A percentile compares a stretch with the other conserved stretches of the same genome.
These are phyloP conservation scores for Paramormyrops kingsleyae DNA, from an alignment of 2,113 vertebrate genomes.

Conservation along the genomic window DNA sequence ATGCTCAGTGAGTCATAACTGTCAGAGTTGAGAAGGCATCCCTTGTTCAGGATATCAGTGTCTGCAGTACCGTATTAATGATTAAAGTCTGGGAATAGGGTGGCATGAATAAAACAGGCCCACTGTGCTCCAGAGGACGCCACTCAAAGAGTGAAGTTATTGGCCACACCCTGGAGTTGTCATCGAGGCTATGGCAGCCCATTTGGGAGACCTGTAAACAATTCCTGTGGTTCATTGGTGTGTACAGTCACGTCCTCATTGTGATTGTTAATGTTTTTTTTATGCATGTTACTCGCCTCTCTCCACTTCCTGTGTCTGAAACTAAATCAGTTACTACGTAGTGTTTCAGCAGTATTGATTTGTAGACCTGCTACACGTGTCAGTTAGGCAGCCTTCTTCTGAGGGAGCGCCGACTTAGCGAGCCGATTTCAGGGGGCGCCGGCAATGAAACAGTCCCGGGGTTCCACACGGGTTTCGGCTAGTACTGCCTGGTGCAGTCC, in stretches of 20 bases:
- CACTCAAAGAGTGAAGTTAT: slow-evolving; percentile 9
- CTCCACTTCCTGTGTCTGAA: not conserved
- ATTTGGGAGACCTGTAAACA: not conserved
- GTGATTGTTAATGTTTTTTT: not conserved
- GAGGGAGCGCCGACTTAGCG: not conserved
- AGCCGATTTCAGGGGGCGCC: not conserved
- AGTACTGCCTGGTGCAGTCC: not conserved
- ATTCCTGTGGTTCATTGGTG: not conserved
- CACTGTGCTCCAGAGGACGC: not conserved
- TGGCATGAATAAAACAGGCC: slow-evolving; percentile 21
- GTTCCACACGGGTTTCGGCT: not conserved
- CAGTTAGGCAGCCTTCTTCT: not conserved
- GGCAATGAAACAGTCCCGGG: not conserved
- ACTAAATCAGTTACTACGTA: not conserved
- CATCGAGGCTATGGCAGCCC: not conserved
- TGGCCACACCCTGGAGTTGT: not conserved
- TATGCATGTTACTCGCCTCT: no score
- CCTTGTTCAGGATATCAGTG: not conserved
- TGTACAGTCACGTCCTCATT: not conserved
- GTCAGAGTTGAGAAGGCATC: not conserved
- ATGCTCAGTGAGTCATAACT: slow-evolving; percentile 1
- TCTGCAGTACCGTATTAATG: slow-evolving; percentile 13
- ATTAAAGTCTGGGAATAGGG: slow-evolving; percentile 17
- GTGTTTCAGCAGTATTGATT: not conserved
- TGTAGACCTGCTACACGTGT: not conserved